phyloP scores from a whole-genome alignment of 2,888 invertebrate species.

The Mesochorus sp. region DNA sequence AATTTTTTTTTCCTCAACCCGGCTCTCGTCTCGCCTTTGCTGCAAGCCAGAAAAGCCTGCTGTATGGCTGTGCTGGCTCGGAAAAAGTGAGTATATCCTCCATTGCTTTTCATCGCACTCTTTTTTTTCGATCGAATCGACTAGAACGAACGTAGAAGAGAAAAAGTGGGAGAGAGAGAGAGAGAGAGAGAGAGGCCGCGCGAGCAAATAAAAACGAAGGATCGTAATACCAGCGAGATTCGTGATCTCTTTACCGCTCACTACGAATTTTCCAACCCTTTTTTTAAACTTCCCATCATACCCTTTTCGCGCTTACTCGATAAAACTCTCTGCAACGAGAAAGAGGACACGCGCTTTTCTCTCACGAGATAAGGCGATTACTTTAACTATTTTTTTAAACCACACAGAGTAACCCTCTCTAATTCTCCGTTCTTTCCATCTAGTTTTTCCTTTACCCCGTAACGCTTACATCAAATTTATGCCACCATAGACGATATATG shows the following conservation, averaged over 20 bases:
- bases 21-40: background rate
- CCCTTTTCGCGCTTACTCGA: slow-evolving; percentile 39
- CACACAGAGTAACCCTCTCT: slow-evolving; percentile 56
- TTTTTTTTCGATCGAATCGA: slow-evolving; percentile 46
- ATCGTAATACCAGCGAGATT: slow-evolving; percentile 37
- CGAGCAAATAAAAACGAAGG: slow-evolving; percentile 23
- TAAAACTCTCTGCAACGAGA: slow-evolving; percentile 41
- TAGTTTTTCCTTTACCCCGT: slow-evolving; percentile 9
- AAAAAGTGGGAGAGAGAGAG: slow-evolving; percentile 4
- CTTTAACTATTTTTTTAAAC: slow-evolving; percentile 75
- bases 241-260: slow-evolving; percentile 35
- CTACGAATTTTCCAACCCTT: slow-evolving; percentile 37
- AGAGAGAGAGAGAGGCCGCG: slow-evolving; percentile 18
- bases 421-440: slow-evolving; percentile 31
- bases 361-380: slow-evolving; percentile 79
- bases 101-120: slow-evolving; percentile 16
- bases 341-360: slow-evolving; percentile 63
- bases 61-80: background rate
- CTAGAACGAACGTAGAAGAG: slow-evolving; percentile 4
- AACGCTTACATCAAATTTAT: slow-evolving; percentile 60
- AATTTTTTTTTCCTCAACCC: slow-evolving; percentile 27
- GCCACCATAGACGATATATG: slow-evolving; percentile 52
- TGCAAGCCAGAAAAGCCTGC: slow-evolving; percentile 24
- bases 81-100: slow-evolving; percentile 1
- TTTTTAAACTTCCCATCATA: slow-evolving; percentile 18